A percentile compares a stretch with the other conserved stretches of the same genome.
Conservation (phyloP, 2,113 vertebrate species). For the Macaca nemestrina region DNA sequence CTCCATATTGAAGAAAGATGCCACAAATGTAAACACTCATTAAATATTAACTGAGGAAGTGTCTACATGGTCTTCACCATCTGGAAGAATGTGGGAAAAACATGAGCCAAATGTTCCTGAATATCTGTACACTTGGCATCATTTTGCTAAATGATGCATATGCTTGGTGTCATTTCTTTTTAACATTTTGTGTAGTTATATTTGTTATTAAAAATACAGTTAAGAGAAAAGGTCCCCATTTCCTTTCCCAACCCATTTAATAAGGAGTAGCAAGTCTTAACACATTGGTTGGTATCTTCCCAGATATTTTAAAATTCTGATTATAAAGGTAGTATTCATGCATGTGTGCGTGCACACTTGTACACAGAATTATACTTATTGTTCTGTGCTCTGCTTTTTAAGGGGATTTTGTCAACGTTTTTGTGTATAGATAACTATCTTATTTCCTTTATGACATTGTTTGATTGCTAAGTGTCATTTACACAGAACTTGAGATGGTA, state of each 20-base stretch:
- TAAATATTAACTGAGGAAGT: background rate
- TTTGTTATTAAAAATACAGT: background rate
- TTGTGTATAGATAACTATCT: background rate
- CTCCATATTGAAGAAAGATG: background rate
- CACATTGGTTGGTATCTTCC: background rate
- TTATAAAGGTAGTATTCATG: background rate
- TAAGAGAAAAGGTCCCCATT: background rate
- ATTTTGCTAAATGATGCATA: background rate
- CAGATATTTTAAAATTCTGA: background rate
- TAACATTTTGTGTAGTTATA: background rate
- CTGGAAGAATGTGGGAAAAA: background rate
- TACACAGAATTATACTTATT: background rate
- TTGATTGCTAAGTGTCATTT: background rate
- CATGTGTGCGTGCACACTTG: rapidly evolving
- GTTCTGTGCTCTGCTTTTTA: background rate
- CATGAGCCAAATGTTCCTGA: background rate
- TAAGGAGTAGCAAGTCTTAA: background rate
- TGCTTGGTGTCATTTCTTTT: background rate
- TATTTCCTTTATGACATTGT: background rate
- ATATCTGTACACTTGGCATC: background rate
- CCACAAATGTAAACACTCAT: background rate
- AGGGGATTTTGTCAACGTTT: background rate
- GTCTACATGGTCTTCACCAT: background rate
- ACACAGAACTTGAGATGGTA: background rate
- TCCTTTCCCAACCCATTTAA: background rate